These are phyloP conservation scores for Campopleginae sp. DNA, from an alignment of 2,888 invertebrate genomes.

Conservation along the genomic window DNA sequence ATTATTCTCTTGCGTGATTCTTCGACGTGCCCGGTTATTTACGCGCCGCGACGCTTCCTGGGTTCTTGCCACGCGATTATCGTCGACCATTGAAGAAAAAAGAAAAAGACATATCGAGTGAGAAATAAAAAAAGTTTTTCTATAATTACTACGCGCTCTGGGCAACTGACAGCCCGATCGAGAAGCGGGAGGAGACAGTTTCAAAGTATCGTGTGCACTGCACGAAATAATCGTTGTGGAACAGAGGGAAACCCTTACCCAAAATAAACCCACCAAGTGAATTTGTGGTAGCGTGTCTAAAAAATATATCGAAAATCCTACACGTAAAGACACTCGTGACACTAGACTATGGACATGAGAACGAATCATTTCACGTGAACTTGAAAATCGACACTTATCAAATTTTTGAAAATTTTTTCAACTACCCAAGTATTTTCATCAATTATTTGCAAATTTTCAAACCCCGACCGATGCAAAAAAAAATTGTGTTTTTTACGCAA, in stretches of 20 bases:
- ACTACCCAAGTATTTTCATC: neutral
- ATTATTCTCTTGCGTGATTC: neutral
- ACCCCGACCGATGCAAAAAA: neutral
- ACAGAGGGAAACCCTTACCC: constrained; percentile 52
- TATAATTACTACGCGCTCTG: constrained; percentile 33
- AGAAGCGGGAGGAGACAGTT: neutral
- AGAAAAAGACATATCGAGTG: constrained; percentile 28
- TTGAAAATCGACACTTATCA: neutral
- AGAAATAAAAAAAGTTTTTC: constrained; percentile 40
- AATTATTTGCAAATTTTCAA: neutral
- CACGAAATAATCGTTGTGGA: constrained; percentile 16
- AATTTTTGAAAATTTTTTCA: neutral
- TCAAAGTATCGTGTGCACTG: constrained; percentile 4
- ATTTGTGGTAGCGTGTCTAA: neutral
- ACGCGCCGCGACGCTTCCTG: constrained; percentile 64
- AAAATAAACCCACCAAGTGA: constrained; percentile 58
- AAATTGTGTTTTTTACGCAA: neutral
- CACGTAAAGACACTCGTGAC: neutral
- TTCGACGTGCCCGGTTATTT: constrained; percentile 30
- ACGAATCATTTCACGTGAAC: neutral
- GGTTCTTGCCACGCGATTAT: constrained; percentile 10
- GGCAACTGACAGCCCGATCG: neutral
- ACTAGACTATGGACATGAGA: neutral
- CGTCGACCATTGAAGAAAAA: constrained; percentile 11
- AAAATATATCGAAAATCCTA: constrained; percentile 19